Conservation (phyloP, 2,113 vertebrate species). For the Butorides virescens region DNA sequence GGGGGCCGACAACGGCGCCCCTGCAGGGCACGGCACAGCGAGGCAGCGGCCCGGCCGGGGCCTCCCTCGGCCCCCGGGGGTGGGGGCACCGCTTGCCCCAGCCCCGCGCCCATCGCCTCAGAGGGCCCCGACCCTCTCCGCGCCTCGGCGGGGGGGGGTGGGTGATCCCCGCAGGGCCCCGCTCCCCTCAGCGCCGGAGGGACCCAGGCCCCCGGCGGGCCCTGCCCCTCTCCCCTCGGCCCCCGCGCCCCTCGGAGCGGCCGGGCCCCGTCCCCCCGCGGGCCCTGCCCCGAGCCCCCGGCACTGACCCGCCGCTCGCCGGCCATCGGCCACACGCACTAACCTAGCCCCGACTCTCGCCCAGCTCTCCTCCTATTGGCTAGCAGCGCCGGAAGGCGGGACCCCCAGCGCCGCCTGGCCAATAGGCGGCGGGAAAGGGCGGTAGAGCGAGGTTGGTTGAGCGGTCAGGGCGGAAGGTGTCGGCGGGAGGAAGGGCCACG, state of each 20-base stretch:
- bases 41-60: too few species aligned
- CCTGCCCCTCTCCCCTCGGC: neutral
- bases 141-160: neutral
- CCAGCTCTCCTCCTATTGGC: neutral
- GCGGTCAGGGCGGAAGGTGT: neutral
- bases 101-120: neutral
- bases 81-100: too few species aligned
- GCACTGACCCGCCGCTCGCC: neutral
- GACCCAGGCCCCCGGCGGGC: neutral
- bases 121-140: neutral
- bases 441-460: neutral
- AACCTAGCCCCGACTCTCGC: neutral
- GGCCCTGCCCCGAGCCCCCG: neutral
- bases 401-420: neutral
- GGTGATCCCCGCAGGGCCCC: too few species aligned
- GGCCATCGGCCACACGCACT: neutral
- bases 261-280: neutral
- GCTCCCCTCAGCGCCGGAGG: neutral
- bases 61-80: neutral
- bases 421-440: neutral
- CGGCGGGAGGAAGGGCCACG: rapidly evolving
- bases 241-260: neutral
- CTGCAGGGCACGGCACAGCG: neutral
- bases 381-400: neutral
- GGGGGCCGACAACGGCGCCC: neutral